phyloP scores from a whole-genome alignment of 2,888 invertebrate species.

The Eupeodes latifasciatus region DNA sequence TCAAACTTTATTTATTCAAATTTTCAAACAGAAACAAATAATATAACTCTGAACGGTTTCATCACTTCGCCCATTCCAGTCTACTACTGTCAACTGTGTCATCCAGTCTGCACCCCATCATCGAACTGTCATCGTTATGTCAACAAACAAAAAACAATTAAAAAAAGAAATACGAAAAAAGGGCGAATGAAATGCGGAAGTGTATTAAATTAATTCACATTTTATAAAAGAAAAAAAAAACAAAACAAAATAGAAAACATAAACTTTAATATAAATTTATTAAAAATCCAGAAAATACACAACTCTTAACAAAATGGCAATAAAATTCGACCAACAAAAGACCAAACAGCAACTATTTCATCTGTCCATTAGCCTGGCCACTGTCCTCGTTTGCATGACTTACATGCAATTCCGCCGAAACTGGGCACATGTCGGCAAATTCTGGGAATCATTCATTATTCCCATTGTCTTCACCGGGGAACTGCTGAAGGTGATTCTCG shows the following conservation, averaged over 20 bases:
- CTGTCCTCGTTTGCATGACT: conserved; percentile 82
- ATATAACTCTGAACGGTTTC: conserved; percentile 20
- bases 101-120: neutral
- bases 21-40: neutral
- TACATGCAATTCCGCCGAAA: conserved; percentile 82
- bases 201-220: conserved; percentile 33
- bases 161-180: conserved; percentile 32
- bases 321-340: conserved; percentile 83
- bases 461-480: conserved; percentile 83
- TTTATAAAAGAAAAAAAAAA: conserved; percentile 21
- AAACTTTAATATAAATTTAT: conserved; percentile 9
- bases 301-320: conserved; percentile 78
- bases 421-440: conserved; percentile 82
- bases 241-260: neutral
- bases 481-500: conserved; percentile 81
- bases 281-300: neutral
- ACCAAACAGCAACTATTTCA: conserved; percentile 84
- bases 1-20: neutral
- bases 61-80: conserved; percentile 10
- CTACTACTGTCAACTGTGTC: conserved; percentile 24
- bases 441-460: conserved; percentile 83
- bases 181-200: conserved; percentile 49
- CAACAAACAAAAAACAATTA: conserved; percentile 63
- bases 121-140: conserved; percentile 63
- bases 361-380: conserved; percentile 82